phyloP scores from a whole-genome alignment of 2,888 invertebrate genomes.

The Catonia carolina region DNA sequence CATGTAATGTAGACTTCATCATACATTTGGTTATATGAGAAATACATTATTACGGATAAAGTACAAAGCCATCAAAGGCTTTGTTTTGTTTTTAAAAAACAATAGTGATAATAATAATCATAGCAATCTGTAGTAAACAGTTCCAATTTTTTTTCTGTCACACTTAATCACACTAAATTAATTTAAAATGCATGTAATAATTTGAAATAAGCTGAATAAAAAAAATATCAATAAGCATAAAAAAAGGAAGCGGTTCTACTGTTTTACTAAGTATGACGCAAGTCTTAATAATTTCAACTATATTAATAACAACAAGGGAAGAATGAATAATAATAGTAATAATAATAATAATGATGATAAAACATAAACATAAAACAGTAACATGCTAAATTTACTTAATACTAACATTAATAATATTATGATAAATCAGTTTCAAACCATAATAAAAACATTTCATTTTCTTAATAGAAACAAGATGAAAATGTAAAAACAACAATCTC shows the following conservation, averaged over 20 bases:
- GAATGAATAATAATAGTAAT: conserved; percentile 16
- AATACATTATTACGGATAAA: conserved; percentile 19
- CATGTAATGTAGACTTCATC: conserved; percentile 29
- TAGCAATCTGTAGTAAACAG: conserved; percentile 29
- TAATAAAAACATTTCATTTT: conserved; percentile 14
- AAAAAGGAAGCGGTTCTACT: conserved; percentile 24
- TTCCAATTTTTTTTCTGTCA: conserved; percentile 29
- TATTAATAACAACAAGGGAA: conserved; percentile 9
- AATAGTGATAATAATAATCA: conserved; percentile 22
- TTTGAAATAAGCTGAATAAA: conserved; percentile 30
- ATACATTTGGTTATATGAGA: conserved; percentile 30
- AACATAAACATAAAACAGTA: conserved; percentile 20
- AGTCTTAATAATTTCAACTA: conserved; percentile 24
- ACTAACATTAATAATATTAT: conserved; percentile 30
- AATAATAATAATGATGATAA: conserved; percentile 12
- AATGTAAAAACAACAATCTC: conserved; percentile 2
- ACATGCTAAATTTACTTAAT: conserved; percentile 17
- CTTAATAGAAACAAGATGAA: background rate
- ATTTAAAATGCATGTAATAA: conserved; percentile 27
- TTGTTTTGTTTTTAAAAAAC: background rate
- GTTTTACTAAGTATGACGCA: conserved; percentile 33
- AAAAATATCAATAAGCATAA: conserved; percentile 31
- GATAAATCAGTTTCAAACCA: conserved; percentile 22
- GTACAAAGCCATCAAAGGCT: conserved; percentile 18
- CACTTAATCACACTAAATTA: conserved; percentile 28